Evolutionary conservation across 2,888 invertebrate species (phyloP).

Genomic region (Ophion ventricosus): DNA sequence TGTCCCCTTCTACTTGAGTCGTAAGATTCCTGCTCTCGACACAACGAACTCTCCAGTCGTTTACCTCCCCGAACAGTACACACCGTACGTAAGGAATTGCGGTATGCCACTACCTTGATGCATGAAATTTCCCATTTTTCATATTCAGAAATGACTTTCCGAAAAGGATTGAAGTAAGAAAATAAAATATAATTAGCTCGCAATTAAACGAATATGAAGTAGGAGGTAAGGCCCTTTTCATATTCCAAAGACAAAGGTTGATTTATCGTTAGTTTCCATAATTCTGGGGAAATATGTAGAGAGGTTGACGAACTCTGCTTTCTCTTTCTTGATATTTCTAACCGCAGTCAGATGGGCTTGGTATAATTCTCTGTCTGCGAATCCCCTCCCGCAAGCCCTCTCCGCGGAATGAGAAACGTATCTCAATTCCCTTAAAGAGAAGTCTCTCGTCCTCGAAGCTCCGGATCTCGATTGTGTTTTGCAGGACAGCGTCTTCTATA

Average conservation of each 20-base stretch:
- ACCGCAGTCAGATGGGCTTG: conserved; percentile 11
- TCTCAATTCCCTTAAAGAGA: conserved; percentile 1
- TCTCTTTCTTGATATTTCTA: neutral
- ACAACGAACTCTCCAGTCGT: conserved; percentile 27
- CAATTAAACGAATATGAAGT: neutral
- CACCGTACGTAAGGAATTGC: neutral
- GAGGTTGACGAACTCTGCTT: conserved; percentile 32
- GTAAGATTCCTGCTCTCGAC: conserved; percentile 28
- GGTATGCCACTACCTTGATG: neutral
- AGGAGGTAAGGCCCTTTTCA: neutral
- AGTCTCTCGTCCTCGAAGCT: conserved; percentile 34
- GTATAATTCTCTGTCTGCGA: conserved; percentile 16
- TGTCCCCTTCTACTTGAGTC: conserved; percentile 23
- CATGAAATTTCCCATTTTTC: neutral
- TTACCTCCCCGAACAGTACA: conserved; percentile 15
- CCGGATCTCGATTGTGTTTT: conserved; percentile 43
- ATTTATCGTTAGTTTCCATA: conserved; percentile 6
- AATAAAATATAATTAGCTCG: neutral
- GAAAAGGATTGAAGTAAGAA: neutral
- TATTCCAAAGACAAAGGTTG: neutral
- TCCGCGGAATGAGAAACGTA: conserved; percentile 3
- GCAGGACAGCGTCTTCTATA: conserved; percentile 19
- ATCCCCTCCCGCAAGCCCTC: neutral
- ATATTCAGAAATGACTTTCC: neutral
- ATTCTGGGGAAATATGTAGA: conserved; percentile 27